Evolutionary conservation across 2,797 vertebrate species (phyloP).

Genomic region (Sciurus carolinensis): DNA sequence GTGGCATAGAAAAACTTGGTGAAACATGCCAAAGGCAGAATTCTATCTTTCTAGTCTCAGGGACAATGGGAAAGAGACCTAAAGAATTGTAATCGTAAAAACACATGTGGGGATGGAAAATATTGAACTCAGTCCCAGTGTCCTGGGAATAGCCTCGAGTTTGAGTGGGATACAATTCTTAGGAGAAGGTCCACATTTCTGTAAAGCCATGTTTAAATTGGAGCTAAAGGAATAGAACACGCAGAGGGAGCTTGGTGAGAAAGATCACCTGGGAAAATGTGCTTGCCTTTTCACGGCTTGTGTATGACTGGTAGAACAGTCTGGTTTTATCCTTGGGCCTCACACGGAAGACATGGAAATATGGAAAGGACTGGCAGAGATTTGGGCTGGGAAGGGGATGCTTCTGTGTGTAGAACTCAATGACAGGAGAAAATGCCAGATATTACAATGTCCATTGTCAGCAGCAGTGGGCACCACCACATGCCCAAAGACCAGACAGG

Average conservation of each 20-base stretch:
- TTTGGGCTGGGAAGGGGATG: not conserved
- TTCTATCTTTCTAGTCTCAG: not conserved
- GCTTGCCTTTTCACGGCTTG: not conserved
- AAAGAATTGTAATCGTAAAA: not conserved
- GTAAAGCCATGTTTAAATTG: not conserved
- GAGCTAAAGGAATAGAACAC: not conserved
- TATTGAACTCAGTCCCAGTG: not conserved
- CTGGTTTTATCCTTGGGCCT: not conserved
- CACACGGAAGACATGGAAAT: not conserved
- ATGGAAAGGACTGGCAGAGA: not conserved
- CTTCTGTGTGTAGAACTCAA: not conserved
- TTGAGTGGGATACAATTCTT: not conserved
- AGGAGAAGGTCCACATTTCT: not conserved
- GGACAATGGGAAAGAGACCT: not conserved
- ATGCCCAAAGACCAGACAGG: not conserved
- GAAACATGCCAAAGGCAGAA: not conserved
- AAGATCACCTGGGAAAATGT: not conserved
- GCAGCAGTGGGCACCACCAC: not conserved
- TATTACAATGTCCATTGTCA: not conserved
- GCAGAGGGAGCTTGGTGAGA: not conserved
- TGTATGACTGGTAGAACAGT: not conserved
- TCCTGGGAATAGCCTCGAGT: not conserved
- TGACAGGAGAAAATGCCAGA: not conserved
- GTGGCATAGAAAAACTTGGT: not conserved
- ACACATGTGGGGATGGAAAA: not conserved